Conservation (phyloP, 2,113 vertebrate species). For the Falcunculus frontatus region DNA sequence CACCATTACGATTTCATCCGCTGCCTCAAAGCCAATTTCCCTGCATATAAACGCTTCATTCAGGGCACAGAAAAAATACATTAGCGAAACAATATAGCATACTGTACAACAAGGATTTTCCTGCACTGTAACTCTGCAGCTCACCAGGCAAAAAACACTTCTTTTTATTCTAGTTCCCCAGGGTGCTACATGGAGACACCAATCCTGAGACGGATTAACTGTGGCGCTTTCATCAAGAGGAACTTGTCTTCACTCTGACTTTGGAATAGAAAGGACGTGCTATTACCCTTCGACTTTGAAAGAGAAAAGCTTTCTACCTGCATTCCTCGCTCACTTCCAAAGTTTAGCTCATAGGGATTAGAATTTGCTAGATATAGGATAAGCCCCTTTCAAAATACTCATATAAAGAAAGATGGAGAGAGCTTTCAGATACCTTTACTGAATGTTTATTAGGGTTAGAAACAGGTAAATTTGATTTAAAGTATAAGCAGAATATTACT, state of each 20-base stretch:
- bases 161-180: constrained; percentile 54
- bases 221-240: constrained; percentile 54
- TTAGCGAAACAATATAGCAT: constrained; percentile 45
- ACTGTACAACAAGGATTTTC: constrained; percentile 63
- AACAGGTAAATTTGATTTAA: not conserved
- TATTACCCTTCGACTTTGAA: not conserved
- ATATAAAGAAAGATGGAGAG: not conserved
- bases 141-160: constrained; percentile 38
- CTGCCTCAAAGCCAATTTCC: constrained; percentile 53
- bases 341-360: constrained; percentile 38
- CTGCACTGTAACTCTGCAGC: constrained; percentile 54
- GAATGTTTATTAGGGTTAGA: not conserved
- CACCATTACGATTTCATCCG: not conserved
- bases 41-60: constrained; percentile 39
- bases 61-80: constrained; percentile 45
- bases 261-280: constrained; percentile 43
- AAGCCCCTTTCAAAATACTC: constrained; percentile 15
- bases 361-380: constrained; percentile 22
- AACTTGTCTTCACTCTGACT: constrained; percentile 39
- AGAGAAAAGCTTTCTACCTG: constrained; percentile 40
- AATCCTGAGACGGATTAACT: constrained; percentile 43
- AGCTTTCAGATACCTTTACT: not conserved
- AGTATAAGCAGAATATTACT: not conserved
- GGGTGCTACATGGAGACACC: constrained; percentile 52
- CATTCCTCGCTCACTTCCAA: not conserved